Evolutionary conservation across 2,888 invertebrate genomes (phyloP), one percentile per base, ranked within the genome.

Genomic region (Pollenia angustigena): DNA sequence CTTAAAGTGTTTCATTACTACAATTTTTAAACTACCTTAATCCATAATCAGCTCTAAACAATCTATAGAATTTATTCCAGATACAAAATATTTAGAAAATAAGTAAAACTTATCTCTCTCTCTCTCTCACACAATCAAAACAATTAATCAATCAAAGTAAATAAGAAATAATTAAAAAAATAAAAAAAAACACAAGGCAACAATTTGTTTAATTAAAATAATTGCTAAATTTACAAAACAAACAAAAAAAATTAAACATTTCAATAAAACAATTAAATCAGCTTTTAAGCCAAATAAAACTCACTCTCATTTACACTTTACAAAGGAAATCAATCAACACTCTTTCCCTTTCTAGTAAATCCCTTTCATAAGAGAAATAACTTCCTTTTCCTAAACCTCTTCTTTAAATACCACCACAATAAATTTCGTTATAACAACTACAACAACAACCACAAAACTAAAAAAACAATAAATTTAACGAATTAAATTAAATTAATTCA

Each of bases 1-100:
- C 75, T 60, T 69, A 58, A 83, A 72, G 84, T 80, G 84, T 85
- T 85, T 85, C 79, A 85, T 74, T 48, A 80, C 18, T 44, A 12
- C 18, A 48, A 40, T 44, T 48, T 78, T 68, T 40, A 40, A 76
- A 54, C n/a, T 23, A 46, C 46, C 2, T 9, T 46, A 46, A 32
- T 9, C 11, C 42, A 18, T 44, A 76, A 40, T 52, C 64, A 76
- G 11, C 52, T 64, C 52, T 52, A 66, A 50, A 60, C 40, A 69
- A 79, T 44, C 23, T 44, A 18, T 10, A 58, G 58, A 50, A 68
- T 58, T 79, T 69, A 50, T 9, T 18, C 16, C 2, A 32, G 4
- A 40, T 32, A 42, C 11, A 54, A 23, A 8, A 42, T 42, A 48
- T 42, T 42, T 74, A 58, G 40, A 32, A 50, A 58, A 11, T 75